phyloP scores from a whole-genome alignment of 1,140 invertebrate genomes.

The Solenopsis fugax region DNA sequence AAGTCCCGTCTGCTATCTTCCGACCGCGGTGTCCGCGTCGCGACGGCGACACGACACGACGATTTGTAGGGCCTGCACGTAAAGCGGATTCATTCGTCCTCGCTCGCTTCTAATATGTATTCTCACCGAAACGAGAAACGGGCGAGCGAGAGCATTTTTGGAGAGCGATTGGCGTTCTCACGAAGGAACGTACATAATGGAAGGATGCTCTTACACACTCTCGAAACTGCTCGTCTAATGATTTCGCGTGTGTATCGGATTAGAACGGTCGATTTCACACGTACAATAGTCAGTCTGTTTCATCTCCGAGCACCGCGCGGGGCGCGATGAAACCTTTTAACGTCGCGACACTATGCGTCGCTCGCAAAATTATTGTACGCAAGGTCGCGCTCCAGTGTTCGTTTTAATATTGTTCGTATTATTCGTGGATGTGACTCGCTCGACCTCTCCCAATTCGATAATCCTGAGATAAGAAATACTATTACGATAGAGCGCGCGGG shows the following conservation, averaged over 20 bases:
- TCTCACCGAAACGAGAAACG: neutral
- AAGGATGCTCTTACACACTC: neutral
- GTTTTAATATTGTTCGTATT: slow-evolving; percentile 23
- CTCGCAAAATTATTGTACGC: slow-evolving; percentile 32
- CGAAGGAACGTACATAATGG: neutral
- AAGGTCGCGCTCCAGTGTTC: neutral
- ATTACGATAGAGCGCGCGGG: slow-evolving; percentile 24
- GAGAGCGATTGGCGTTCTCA: neutral
- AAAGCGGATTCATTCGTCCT: slow-evolving; percentile 31
- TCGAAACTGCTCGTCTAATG: neutral
- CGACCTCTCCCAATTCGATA: slow-evolving; percentile 57
- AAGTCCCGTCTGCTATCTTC: slow-evolving; percentile 44
- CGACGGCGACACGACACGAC: slow-evolving; percentile 4
- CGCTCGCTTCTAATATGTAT: neutral
- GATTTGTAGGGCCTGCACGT: slow-evolving; percentile 4
- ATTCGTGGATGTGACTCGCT: slow-evolving; percentile 22
- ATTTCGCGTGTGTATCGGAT: slow-evolving; percentile 3
- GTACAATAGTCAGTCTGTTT: slow-evolving; percentile 42
- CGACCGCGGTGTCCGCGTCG: neutral
- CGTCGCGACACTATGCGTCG: neutral
- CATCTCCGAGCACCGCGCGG: neutral
- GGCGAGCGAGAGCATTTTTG: neutral
- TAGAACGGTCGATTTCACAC: slow-evolving; percentile 10
- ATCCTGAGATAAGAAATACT: slow-evolving; percentile 55
- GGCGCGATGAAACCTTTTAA: slow-evolving; percentile 4